Conservation (phyloP, 2,797 vertebrate species). For the Macrochelys suwanniensis region DNA sequence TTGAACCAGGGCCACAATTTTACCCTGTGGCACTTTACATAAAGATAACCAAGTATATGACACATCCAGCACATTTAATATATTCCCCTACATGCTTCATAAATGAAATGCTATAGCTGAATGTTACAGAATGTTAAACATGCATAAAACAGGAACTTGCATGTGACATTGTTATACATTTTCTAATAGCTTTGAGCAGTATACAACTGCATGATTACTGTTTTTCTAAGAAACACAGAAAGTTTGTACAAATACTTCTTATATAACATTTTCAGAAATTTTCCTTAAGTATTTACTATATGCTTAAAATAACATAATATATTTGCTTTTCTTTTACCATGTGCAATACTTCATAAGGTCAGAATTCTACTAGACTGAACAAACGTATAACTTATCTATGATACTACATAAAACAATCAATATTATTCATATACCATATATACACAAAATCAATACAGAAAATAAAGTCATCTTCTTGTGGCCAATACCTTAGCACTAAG, state of each 20-base stretch:
- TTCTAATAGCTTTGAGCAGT: accelerated
- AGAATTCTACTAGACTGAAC: not conserved
- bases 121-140: not conserved
- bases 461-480: not conserved
- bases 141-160: not conserved
- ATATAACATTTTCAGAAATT: not conserved
- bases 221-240: not conserved
- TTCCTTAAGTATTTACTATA: not conserved
- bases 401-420: not conserved
- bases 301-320: accelerated
- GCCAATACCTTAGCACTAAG: not conserved
- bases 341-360: not conserved
- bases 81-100: not conserved
- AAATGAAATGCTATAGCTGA: not conserved
- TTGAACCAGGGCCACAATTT: not conserved
- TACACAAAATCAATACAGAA: not conserved
- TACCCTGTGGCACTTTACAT: not conserved
- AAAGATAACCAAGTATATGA: not conserved
- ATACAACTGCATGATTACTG: accelerated
- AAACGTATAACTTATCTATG: not conserved
- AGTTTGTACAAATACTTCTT: accelerated
- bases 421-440: not conserved
- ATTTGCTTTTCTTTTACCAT: not conserved
- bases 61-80: accelerated
- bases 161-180: not conserved